Evolutionary conservation across 2,888 invertebrate genomes (phyloP).

Genomic region (Amphipyra berbera): DNA sequence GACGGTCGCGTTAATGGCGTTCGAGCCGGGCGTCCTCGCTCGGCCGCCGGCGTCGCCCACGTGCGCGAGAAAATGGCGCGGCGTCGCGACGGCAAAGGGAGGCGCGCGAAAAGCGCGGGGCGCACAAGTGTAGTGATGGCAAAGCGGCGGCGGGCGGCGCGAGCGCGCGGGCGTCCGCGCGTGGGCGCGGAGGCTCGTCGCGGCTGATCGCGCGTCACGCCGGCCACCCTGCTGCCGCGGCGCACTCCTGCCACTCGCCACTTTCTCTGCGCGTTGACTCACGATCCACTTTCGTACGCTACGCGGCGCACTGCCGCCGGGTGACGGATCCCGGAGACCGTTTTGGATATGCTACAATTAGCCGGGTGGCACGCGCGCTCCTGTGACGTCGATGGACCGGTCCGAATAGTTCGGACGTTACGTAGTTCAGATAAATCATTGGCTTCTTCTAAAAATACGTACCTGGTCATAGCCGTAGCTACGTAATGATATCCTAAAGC

Average conservation of each 20-base stretch:
- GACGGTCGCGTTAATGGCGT: constrained; percentile 87
- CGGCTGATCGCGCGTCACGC: constrained; percentile 73
- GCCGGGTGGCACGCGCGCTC: constrained; percentile 80
- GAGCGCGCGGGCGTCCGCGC: constrained; percentile 72
- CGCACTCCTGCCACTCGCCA: constrained; percentile 63
- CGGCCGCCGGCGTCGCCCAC: constrained; percentile 84
- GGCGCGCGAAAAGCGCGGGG: constrained; percentile 88
- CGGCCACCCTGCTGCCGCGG: constrained; percentile 56
- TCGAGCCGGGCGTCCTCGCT: constrained; percentile 82
- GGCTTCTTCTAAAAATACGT: constrained; percentile 79
- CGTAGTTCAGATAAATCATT: constrained; percentile 83
- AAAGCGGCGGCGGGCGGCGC: constrained; percentile 70
- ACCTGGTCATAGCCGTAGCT: constrained; percentile 73
- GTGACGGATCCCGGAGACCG: constrained; percentile 77
- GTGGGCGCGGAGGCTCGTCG: constrained; percentile 87
- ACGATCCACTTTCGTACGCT: constrained; percentile 79
- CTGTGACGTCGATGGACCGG: constrained; percentile 82
- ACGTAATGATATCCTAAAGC: constrained; percentile 71
- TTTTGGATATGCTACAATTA: constrained; percentile 88
- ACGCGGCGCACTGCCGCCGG: constrained; percentile 63
- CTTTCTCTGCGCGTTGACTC: constrained; percentile 78
- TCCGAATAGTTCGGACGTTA: constrained; percentile 80
- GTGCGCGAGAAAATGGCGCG: constrained; percentile 90
- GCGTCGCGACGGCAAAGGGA: constrained; percentile 85
- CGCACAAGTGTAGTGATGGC: constrained; percentile 83